Evolutionary conservation across 2,888 invertebrate species (phyloP), one percentile per base, ranked within the genome.

Genomic region (Clivina fossor): DNA sequence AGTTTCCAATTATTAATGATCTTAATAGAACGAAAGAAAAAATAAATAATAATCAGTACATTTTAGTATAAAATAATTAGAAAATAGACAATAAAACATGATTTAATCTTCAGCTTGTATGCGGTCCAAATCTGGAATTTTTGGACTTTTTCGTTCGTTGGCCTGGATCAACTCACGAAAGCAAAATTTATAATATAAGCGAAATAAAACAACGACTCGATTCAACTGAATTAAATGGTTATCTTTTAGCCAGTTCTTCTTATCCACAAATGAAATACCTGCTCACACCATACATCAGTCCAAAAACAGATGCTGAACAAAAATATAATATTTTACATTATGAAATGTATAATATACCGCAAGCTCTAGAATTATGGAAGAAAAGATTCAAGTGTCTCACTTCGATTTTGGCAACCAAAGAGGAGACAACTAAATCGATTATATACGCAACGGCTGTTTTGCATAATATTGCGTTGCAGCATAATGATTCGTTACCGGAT

Each of bases 351-450:
- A 51, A 47, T 11, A 56, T 62, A 1, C 41, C 38, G 0, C 51
- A 61, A 38, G 56, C 57, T 28, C 49, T 64, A 26, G 35, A 55
- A 13, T 49, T 61, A 11, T 61, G 58, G 61, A 64, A 64, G 37
- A 60, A 57, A 49, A 33, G 64, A 38, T 64, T 64, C 35, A 55
- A 60, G 49, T 64, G 64, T 53, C 50, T 64, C 22, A 63, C 63
- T 37, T 57, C 58, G 1, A 57, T 62, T 46, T 46, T 64, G 8
- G 60, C 61, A 18, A 61, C 60, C 43, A 62, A 62, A 56, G 59
- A 59, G 43, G 59, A 62, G 13, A 64, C 64, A 11, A 60, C 59
- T 30, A 62, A 62, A 37, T 59, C 60, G 41, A 64, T 64, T 13
- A 63, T 64, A 15, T 47, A 51, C 15, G 61, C 61, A 15, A 60